Evolutionary conservation across 2,888 invertebrate genomes (phyloP), one percentile per base, ranked within the genome.

Genomic region (Folsomia manolachei): DNA sequence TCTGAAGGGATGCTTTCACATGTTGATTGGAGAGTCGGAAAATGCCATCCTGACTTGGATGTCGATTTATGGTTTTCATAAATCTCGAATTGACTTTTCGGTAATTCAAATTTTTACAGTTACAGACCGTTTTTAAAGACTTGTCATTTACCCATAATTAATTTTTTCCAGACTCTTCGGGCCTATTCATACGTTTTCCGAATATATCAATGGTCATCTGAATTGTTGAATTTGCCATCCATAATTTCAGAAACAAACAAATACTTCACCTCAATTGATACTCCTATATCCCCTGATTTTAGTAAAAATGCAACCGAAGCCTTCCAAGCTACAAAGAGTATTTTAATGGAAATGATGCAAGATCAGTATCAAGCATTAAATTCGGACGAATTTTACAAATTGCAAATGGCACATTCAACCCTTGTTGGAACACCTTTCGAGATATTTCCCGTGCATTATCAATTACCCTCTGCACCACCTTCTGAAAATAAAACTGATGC

Each of bases 1-100:
- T 25, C 27, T 71, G 1, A 65, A 71, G 39, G 71, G 71, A 0
- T 71, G 71, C 27, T 71, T 71, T 26, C 61, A 60, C 9, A 39
- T 71, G 26, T 66, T 71, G 65, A 39, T 61, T 4, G 71, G 56
- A 27, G 62, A 66, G 7, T 14, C 14, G 9, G 61, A 21, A 23
- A 4, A 27, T 11, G 71, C 71, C 11, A 23, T 65, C 1, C 24
- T 24, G 27, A 26, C 39, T 2, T 71, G 71, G 71, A 24, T 66
- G 0, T 27, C 52, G 1, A 24, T 39, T 21, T 66, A 52, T 21
- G 23, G 14, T 7, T 9, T 24, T 7, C 7, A 21, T 27, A 19
- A 2, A 24, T n/a, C 27, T 18, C 25, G 52, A 2, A 21, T 66
- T 4, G 39, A 66, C 24, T 66, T 66, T 23, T 27, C 27, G 52